phyloP scores from a whole-genome alignment of 2,113 vertebrate species.

The Zeus faber region DNA sequence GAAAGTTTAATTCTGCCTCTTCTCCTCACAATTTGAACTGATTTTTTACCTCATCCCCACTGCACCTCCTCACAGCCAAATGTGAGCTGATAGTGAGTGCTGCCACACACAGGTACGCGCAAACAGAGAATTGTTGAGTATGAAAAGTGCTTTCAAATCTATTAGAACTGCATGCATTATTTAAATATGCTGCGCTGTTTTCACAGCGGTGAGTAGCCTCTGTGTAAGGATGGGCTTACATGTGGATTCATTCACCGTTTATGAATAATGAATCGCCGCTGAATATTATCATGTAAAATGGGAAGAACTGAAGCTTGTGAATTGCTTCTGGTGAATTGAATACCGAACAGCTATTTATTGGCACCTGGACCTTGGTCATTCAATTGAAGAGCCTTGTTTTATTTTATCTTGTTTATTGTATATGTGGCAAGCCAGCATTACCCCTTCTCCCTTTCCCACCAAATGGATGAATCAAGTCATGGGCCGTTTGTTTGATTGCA shows the following conservation, averaged over 20 bases:
- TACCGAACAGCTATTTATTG: too few species aligned
- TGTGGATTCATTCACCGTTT: background rate
- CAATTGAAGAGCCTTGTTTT: too few species aligned
- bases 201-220: background rate
- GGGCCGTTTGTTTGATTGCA: slow-evolving; percentile 64
- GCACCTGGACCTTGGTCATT: too few species aligned
- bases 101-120: background rate
- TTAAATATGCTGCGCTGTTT: slow-evolving; percentile 14
- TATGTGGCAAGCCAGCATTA: too few species aligned
- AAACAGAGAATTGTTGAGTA: slow-evolving; percentile 1
- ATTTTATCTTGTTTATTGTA: too few species aligned
- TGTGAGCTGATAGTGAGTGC: slow-evolving; percentile 18
- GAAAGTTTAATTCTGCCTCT: slow-evolving; percentile 50
- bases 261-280: background rate
- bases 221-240: slow-evolving; percentile 3
- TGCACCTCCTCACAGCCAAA: slow-evolving; percentile 12
- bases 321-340: slow-evolving; percentile 1
- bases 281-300: background rate
- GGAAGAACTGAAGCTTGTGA: background rate
- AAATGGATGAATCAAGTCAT: slow-evolving; percentile 66
- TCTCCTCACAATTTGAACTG: slow-evolving; percentile 30
- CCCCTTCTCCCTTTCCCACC: slow-evolving; percentile 36
- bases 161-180: slow-evolving; percentile 23
- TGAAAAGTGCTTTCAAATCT: slow-evolving; percentile 6
- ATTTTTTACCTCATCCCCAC: slow-evolving; percentile 21